Evolutionary conservation across 2,113 vertebrate genomes (phyloP).

Genomic region (Regulus satrapa): DNA sequence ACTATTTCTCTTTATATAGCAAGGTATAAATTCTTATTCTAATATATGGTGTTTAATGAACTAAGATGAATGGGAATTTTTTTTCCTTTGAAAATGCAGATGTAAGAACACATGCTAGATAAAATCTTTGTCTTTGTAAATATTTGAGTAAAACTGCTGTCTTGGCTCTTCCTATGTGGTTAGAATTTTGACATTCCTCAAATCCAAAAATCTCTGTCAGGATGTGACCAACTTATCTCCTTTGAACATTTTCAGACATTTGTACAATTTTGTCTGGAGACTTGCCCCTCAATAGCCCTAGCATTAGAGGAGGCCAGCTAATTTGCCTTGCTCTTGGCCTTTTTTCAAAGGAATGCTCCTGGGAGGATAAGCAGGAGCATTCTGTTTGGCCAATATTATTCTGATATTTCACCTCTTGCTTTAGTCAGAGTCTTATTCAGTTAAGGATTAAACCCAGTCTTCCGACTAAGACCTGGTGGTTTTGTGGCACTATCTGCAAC

Average conservation of each 20-base stretch:
- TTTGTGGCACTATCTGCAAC: neutral
- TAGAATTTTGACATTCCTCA: neutral
- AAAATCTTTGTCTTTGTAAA: neutral
- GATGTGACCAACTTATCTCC: neutral
- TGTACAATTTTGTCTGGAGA: neutral
- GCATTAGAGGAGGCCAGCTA: neutral
- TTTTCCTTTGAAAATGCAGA: neutral
- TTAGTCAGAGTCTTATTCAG: neutral
- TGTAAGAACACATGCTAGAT: neutral
- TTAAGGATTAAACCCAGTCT: neutral
- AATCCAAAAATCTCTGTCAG: neutral
- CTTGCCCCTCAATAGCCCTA: neutral
- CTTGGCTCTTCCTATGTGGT: neutral
- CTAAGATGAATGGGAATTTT: neutral
- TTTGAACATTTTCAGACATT: neutral
- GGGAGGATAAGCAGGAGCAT: neutral
- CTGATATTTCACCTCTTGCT: neutral
- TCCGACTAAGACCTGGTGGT: neutral
- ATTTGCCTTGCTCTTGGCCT: neutral
- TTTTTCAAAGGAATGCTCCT: neutral
- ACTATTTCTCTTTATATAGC: neutral
- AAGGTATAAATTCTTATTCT: neutral
- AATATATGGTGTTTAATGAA: neutral
- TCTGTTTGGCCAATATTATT: neutral
- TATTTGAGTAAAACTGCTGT: neutral